Base-by-base conservation (phyloP, 2,888 invertebrate genomes). In the Lucinisca nassula region DNA sequence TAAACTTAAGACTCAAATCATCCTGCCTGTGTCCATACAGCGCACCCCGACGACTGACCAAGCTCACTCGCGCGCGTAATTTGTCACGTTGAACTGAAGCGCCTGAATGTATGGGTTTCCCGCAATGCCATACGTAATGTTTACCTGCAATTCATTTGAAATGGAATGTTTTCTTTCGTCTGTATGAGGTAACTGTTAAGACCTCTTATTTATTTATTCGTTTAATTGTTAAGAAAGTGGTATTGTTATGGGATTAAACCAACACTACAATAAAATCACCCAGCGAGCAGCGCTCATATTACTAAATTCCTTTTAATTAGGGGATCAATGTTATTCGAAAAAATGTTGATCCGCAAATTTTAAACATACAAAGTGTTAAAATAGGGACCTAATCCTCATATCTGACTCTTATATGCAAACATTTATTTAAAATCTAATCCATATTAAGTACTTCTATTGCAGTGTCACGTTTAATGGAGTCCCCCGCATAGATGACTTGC, bases 401-500 rank as follows among this genome's bases (percentile, higher is more conserved):
- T 61, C 61, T 61, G 61, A 61, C 61, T 61, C 61, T 30, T 30
- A 61, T 61, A 30, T 61, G 30, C 30, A 30, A 61, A 61, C 61
- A 61, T 61, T 61, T 61, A 61, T 61, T 61, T 61, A 61, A 61
- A 61, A 61, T 30, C 61, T 61, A 61, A 61, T 61, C 61, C 30
- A 61, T 61, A 61, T 61, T 55, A 61, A 61, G 61, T 27, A 61
- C 30, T 61, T 24, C 61, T 61, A 61, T 61, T 61, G 61, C 61
- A 24, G 17, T 61, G 61, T 61, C 61, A 61, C 30, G 61, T 61
- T 61, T 61, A 61, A 61, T 30, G 61, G 61, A 24, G 61, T 61
- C 61, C 61, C 61, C 61, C 61, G 61, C 61, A 61, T 61, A 61
- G 61, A 61, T 61, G 61, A 61, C 61, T 61, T 61, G 61, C 61